A percentile compares a stretch with the other conserved stretches of the same genome.
phyloP scores from a whole-genome alignment of 1,140 invertebrate genomes.

The Capitella teleta region DNA sequence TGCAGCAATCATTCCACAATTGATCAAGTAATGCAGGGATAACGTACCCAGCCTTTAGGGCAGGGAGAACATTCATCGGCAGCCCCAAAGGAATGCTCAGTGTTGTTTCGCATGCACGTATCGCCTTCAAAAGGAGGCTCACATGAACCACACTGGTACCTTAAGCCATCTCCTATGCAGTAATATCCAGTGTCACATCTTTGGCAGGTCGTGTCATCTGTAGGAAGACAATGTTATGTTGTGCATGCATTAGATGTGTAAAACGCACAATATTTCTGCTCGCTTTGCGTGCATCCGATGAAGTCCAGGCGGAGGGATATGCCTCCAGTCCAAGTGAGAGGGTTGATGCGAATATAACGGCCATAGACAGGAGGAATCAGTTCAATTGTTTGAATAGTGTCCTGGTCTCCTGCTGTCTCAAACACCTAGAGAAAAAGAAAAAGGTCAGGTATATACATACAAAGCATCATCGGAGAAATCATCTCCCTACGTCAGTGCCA shows the following conservation, averaged over 20 bases:
- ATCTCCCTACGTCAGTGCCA: not conserved
- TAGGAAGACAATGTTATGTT: not conserved
- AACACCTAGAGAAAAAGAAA: constrained; percentile 18
- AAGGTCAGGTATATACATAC: not conserved
- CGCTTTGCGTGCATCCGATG: constrained; percentile 19
- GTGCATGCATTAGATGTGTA: not conserved
- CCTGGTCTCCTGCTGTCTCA: constrained; percentile 14
- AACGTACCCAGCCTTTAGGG: constrained; percentile 5
- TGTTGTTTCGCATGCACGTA: not conserved
- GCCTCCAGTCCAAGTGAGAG: constrained; percentile 18
- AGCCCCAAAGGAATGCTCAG: constrained; percentile 7
- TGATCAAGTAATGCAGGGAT: not conserved
- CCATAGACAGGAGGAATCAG: constrained; percentile 18
- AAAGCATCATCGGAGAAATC: not conserved
- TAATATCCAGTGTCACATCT: constrained; percentile 2
- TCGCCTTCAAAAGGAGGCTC: not conserved
- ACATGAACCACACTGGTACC: not conserved
- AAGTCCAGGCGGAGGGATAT: constrained; percentile 23
- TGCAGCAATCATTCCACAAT: constrained; percentile 4
- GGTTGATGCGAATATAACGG: constrained; percentile 19
- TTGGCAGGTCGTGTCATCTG: constrained; percentile 6
- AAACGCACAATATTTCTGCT: constrained; percentile 23
- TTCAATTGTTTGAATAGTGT: constrained; percentile 14
- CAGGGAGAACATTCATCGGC: not conserved
- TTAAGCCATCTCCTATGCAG: not conserved